phyloP scores from a whole-genome alignment of 1,140 invertebrate species.

The Paralvinella palmiformis region DNA sequence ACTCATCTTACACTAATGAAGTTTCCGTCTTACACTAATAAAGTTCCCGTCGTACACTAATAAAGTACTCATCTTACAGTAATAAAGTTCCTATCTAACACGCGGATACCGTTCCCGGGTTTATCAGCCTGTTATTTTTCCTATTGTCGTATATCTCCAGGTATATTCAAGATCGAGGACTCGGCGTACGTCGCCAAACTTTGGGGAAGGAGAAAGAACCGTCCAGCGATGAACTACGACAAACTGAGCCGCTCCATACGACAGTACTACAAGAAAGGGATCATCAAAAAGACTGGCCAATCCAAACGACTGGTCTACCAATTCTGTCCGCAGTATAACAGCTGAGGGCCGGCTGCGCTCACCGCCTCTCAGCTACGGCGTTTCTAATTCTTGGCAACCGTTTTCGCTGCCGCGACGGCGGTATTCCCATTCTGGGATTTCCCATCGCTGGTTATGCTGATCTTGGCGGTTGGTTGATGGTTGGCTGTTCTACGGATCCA shows the following conservation, averaged over 20 bases:
- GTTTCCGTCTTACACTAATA: not conserved
- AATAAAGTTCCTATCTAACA: not conserved
- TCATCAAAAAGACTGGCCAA: constrained; percentile 98
- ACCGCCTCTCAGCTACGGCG: too few species aligned
- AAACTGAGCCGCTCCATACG: constrained; percentile 94
- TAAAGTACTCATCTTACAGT: not conserved
- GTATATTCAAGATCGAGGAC: constrained; percentile 99
- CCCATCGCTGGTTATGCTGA: too few species aligned
- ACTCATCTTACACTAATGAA: not conserved
- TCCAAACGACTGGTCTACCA: constrained; percentile 98
- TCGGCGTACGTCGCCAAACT: constrained; percentile 88
- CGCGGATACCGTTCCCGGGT: not conserved
- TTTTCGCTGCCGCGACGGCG: too few species aligned
- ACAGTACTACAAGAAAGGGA: constrained; percentile 99
- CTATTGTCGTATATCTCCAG: constrained; percentile 25
- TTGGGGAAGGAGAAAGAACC: constrained; percentile 96
- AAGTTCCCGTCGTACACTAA: not conserved
- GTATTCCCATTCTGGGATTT: too few species aligned
- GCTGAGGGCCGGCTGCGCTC: too few species aligned
- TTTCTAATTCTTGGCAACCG: too few species aligned
- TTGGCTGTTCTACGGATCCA: too few species aligned
- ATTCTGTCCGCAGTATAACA: constrained; percentile 96
- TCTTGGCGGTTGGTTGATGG: too few species aligned
- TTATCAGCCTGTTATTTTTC: not conserved
- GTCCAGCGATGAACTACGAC: constrained; percentile 99